Evolutionary conservation across 64 coral and sea anemone genomes (phyloP).

Genomic region (Actinia tenebrosa): DNA sequence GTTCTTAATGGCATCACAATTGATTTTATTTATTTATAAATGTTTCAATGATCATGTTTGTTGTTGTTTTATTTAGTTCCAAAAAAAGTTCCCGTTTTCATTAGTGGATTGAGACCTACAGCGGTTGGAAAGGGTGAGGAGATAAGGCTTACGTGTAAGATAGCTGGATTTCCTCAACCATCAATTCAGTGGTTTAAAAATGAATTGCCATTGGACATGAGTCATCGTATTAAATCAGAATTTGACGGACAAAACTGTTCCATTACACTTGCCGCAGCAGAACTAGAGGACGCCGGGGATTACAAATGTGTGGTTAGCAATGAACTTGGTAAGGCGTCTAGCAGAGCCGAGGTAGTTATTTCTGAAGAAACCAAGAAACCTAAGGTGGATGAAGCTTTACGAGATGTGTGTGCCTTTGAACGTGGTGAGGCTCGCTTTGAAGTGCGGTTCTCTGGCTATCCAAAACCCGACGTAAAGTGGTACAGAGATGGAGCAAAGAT

Average conservation of each 20-base stretch:
- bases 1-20: no score
- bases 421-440: slow-evolving; percentile 92
- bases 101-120: not conserved
- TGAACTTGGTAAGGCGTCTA: slow-evolving; percentile 44
- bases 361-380: slow-evolving; percentile 49
- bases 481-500: slow-evolving; percentile 80
- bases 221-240: slow-evolving; percentile 25
- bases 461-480: slow-evolving; percentile 86
- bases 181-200: slow-evolving; percentile 54
- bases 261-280: slow-evolving; percentile 34
- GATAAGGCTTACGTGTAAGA: slow-evolving; percentile 34
- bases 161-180: slow-evolving; percentile 31
- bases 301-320: slow-evolving; percentile 62
- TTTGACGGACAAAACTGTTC: slow-evolving; percentile 29
- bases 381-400: slow-evolving; percentile 70
- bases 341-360: slow-evolving; percentile 45
- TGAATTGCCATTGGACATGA: slow-evolving; percentile 33
- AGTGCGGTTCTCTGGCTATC: slow-evolving; percentile 57
- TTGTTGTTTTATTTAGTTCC: not conserved
- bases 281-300: slow-evolving; percentile 46
- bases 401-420: slow-evolving; percentile 78
- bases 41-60: no score
- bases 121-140: slow-evolving; percentile 33
- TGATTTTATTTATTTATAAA: not conserved
- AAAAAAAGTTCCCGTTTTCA: slow-evolving; percentile 41